Conservation (phyloP, 1,140 invertebrate genomes). For the Whitmania pigra region DNA sequence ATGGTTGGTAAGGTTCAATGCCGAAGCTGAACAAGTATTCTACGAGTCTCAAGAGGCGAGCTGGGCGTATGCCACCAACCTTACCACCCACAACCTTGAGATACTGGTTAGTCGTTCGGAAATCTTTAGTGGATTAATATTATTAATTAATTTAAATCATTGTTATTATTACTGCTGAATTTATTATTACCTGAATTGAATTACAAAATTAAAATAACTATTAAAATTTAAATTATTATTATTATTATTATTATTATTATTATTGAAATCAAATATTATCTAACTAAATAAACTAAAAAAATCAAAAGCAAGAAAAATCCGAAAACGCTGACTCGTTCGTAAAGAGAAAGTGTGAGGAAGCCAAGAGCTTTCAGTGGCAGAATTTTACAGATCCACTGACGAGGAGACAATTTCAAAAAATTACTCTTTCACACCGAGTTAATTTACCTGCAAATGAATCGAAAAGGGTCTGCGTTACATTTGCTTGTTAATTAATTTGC, state of each 20-base stretch:
- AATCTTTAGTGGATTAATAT: no score
- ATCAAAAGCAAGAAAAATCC: background rate
- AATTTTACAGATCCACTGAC: background rate
- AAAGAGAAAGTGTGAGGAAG: background rate
- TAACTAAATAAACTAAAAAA: no score
- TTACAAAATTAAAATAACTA: no score
- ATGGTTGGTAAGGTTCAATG: background rate
- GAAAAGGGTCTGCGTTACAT: no score
- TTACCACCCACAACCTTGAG: slow-evolving; percentile 18
- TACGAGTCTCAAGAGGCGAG: slow-evolving; percentile 12
- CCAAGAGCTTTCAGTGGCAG: background rate
- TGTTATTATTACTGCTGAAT: background rate
- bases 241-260: background rate
- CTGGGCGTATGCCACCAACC: slow-evolving; percentile 20
- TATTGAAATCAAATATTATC: background rate
- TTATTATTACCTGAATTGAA: background rate
- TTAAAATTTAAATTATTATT: background rate
- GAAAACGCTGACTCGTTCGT: background rate
- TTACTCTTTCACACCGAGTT: no score
- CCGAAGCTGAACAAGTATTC: background rate
- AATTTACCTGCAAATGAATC: no score
- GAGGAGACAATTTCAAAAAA: background rate
- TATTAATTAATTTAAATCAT: no score
- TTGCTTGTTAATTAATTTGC: no score
- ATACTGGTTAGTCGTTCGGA: slow-evolving; percentile 6